Evolutionary conservation across 2,113 vertebrate genomes (phyloP).

Genomic region (Ammodytes marinus): DNA sequence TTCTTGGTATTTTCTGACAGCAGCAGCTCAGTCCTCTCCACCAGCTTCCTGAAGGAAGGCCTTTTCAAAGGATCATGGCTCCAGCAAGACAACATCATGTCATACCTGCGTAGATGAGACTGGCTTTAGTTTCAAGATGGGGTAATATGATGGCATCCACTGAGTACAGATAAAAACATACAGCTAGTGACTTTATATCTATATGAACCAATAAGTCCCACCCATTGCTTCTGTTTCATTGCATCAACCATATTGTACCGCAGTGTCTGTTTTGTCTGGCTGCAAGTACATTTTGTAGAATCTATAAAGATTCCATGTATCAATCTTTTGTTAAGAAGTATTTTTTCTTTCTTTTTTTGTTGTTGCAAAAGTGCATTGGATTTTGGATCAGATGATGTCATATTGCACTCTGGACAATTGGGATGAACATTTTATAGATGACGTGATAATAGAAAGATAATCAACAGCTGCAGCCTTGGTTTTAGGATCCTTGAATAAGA

Average conservation of each 20-base stretch:
- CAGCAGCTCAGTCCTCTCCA: constrained; percentile 93
- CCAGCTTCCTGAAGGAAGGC: constrained; percentile 94
- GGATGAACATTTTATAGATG: not conserved
- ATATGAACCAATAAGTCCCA: not conserved
- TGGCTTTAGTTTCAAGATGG: constrained; percentile 6
- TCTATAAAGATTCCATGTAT: no score
- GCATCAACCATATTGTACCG: not conserved
- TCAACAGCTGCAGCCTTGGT: not conserved
- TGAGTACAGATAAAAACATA: not conserved
- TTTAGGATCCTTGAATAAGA: not conserved
- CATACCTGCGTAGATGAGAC: constrained; percentile 86
- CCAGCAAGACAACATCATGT: constrained; percentile 97
- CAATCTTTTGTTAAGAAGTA: no score
- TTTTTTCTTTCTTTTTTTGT: not conserved
- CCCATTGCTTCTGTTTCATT: not conserved
- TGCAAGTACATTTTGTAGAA: not conserved
- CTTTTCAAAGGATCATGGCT: constrained; percentile 93
- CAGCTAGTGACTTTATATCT: not conserved
- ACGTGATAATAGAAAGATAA: not conserved
- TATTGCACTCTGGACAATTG: not conserved
- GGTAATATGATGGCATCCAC: not conserved
- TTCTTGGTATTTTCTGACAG: constrained; percentile 92
- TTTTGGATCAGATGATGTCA: not conserved
- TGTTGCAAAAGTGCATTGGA: not conserved
- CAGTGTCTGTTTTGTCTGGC: not conserved